Evolutionary conservation across 2,113 vertebrate genomes (phyloP), one percentile per base, ranked within the genome.

Genomic region (Amazona guildingii): DNA sequence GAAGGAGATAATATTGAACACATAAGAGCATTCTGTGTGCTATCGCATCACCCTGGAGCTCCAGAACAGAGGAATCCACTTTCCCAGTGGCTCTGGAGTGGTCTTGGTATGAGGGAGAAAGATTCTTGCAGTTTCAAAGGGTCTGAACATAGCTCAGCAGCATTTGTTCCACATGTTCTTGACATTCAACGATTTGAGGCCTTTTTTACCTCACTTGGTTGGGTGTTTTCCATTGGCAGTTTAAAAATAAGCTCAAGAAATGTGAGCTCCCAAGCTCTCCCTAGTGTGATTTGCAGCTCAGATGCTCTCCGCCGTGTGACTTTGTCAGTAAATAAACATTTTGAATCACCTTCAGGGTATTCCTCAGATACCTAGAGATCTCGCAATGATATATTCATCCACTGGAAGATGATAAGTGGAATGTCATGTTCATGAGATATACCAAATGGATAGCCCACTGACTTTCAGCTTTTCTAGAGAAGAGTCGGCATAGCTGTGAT

Each of bases 21-120:
- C 8, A 4, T 25, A 31, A 12, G 29, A 68, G 13, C 10, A 6
- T 66, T 72, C 20, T 70, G 27, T 31, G 35, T 41, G 24, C 13
- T 52, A 1, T 46, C 1, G 0, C 1, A 2, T 80, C 41, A 57
- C 17, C 14, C 52, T 51, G 33, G 52, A 77, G 35, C n/a, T 70
- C 49, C 51, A 33, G 24, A 44, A 49, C 51, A 61, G 6, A 51
- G 24, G 18, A 13, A 62, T 35, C 11, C 4, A 13, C 52, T 67
- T 81, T 62, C 67, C 31, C 64, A 33, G 1, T 31, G 59, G 9
- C 41, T 51, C 43, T 77, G 46, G 18, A 28, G 12, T 66, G 29
- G 57, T 29, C 29, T 66, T 1, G 4, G 11, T 46, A 31, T 52
- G 14, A 85, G 23, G 41, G 29, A 77, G 41, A 66, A 76, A 27